A percentile compares a stretch with the other conserved stretches of the same genome.
These are phyloP conservation scores for Scophthalmus maximus DNA, from an alignment of 2,113 vertebrate species.

Conservation along the genomic window DNA sequence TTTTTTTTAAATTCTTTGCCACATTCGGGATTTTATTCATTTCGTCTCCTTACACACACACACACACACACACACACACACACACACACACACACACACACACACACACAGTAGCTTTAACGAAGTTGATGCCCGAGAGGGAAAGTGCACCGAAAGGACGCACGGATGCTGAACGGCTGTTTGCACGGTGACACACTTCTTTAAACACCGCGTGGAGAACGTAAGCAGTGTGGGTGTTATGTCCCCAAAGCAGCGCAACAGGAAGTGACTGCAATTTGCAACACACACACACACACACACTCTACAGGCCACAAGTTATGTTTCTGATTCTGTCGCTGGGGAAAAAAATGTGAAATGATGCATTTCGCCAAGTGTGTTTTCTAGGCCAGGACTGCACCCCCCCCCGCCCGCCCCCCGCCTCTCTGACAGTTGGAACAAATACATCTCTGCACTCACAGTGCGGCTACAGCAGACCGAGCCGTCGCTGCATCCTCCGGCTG, in stretches of 20 bases:
- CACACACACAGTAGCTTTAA: background rate
- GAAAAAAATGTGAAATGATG: conserved; percentile 55
- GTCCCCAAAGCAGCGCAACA: conserved; percentile 65
- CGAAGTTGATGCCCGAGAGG: background rate
- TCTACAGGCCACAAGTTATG: conserved; percentile 31
- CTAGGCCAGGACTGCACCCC: conserved; percentile 48
- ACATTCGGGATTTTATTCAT: too few relatives aligned
- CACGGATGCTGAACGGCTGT: too few relatives aligned
- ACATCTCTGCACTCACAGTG: conserved; percentile 61
- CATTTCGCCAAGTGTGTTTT: conserved; percentile 50
- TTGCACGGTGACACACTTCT: too few relatives aligned
- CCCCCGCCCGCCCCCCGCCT: too few relatives aligned
- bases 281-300: conserved; percentile 3
- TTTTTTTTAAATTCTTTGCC: too few relatives aligned
- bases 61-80: too few relatives aligned
- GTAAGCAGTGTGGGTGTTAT: too few relatives aligned
- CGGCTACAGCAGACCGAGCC: conserved; percentile 49
- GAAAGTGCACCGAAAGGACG: too few relatives aligned
- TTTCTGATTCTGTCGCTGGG: conserved; percentile 45
- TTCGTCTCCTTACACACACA: too few relatives aligned
- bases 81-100: too few relatives aligned
- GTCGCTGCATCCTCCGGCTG: conserved; percentile 43
- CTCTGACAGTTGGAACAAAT: conserved; percentile 53
- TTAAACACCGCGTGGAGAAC: too few relatives aligned
- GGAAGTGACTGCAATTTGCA: conserved; percentile 37